These are phyloP conservation scores for Melanerpes formicivorus DNA, from an alignment of 2,113 vertebrate genomes.

Conservation along the genomic window DNA sequence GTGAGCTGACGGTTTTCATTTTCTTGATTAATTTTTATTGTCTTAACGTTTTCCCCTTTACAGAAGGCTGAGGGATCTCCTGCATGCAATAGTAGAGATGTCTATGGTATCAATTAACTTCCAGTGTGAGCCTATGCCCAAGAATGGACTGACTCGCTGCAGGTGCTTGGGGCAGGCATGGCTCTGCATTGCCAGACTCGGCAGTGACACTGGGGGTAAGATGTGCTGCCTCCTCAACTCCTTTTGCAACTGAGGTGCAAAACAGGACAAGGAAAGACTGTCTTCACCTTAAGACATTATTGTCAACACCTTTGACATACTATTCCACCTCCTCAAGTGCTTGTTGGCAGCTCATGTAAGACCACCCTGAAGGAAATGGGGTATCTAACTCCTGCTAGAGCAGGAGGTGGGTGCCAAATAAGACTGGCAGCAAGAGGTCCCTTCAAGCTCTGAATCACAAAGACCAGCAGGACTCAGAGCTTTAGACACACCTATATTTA, in stretches of 20 bases:
- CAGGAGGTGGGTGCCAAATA: neutral
- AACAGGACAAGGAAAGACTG: neutral
- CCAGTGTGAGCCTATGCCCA: neutral
- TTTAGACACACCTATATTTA: neutral
- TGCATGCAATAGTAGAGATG: neutral
- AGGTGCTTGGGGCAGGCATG: neutral
- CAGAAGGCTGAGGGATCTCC: neutral
- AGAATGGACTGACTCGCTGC: neutral
- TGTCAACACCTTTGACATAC: neutral
- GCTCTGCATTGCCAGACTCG: neutral
- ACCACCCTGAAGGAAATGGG: neutral
- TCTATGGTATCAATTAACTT: neutral
- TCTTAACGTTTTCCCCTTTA: neutral
- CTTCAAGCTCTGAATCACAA: neutral
- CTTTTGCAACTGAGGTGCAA: neutral
- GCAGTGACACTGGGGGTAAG: neutral
- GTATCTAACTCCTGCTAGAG: neutral
- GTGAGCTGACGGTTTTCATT: neutral
- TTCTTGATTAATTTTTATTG: neutral
- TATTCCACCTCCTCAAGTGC: neutral
- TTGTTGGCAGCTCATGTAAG: neutral
- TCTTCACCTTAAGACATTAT: neutral
- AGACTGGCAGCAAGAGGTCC: neutral
- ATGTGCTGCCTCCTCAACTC: neutral
- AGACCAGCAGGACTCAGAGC: neutral